Evolutionary conservation across 2,113 vertebrate species (phyloP), one percentile per base, ranked within the genome.

Genomic region (Heterochromis multidens): DNA sequence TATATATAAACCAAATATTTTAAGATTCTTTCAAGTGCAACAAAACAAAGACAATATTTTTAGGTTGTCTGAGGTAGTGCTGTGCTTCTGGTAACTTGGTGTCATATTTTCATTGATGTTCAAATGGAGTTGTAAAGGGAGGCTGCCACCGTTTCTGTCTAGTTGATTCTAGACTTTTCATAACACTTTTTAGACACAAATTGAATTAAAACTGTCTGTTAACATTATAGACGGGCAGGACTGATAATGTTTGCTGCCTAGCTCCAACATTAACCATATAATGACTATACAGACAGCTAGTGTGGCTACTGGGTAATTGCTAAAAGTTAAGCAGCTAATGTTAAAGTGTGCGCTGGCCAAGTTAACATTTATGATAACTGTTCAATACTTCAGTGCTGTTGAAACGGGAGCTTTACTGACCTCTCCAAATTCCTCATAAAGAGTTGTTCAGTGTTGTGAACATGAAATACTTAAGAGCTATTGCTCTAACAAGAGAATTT

Each of bases 51-150:
- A 0, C 8, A 25, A 2, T 4, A 19, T 70, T 19, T 11, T 54
- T 70, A 46, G 7, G 23, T 19, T 70, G 14, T 46, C 16, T 43
- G 63, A 27, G 65, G 5, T 17, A 1, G 1, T 10, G 40, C 65
- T 46, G 8, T 52, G 49, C 49, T 52, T 52, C 6, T 52, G 10
- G 46, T 70, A 43, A 29, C 67, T 72, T 27, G 16, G 1, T 14
- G 29, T 16, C 5, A 0, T 0, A 46, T 29, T 49, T 49, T 49
- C 16, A 11, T 0, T 0, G 19, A 0, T 49, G 23, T 27, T 29
- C 17, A 70, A 70, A 49, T 70, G 19, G 7, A 17, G 5, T 21
- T 29, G 3, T 9, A 29, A 29, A 49, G 25, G 11, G 49, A 72
- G 12, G 29, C 40, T 72, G 25, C 43, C 25, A 2, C 40, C 4